These are phyloP conservation scores for Anastatus disparis DNA, from an alignment of 1,140 invertebrate species.

Conservation along the genomic window DNA sequence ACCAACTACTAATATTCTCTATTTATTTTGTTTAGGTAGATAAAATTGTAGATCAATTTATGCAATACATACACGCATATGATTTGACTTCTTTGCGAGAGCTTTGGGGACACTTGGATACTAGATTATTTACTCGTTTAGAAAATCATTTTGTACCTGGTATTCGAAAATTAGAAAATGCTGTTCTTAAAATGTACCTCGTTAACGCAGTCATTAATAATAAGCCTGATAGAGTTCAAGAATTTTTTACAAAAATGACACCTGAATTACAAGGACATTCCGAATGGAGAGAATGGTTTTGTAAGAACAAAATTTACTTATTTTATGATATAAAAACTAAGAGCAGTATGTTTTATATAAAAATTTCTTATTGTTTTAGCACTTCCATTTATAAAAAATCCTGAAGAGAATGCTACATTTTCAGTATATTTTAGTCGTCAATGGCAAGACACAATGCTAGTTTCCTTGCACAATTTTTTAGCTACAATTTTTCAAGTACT, in stretches of 20 bases:
- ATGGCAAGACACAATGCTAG: conserved; percentile 93
- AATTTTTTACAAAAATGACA: conserved; percentile 91
- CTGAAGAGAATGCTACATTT: conserved; percentile 90
- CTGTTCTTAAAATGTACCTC: conserved; percentile 89
- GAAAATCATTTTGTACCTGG: conserved; percentile 84
- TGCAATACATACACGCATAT: conserved; percentile 79
- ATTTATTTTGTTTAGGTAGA: conserved; percentile 73
- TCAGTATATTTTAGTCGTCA: conserved; percentile 89
- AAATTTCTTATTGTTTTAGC: conserved; percentile 69
- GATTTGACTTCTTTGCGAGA: conserved; percentile 83
- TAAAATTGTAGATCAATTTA: conserved; percentile 89
- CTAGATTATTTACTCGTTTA: conserved; percentile 85
- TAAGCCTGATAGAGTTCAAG: conserved; percentile 85
- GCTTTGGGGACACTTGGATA: conserved; percentile 89
- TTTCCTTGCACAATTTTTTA: conserved; percentile 95
- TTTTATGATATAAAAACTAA: not conserved
- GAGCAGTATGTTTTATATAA: conserved; percentile 1
- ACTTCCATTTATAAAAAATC: conserved; percentile 89
- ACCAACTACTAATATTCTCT: not conserved
- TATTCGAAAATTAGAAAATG: conserved; percentile 88
- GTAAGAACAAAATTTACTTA: conserved; percentile 69
- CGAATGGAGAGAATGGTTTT: conserved; percentile 98
- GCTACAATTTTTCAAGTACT: conserved; percentile 85
- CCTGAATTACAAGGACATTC: conserved; percentile 86
- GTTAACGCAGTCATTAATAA: conserved; percentile 85